Base-by-base conservation (phyloP, 35 echinoderm and acorn worm species). In the Acanthaster planci region DNA sequence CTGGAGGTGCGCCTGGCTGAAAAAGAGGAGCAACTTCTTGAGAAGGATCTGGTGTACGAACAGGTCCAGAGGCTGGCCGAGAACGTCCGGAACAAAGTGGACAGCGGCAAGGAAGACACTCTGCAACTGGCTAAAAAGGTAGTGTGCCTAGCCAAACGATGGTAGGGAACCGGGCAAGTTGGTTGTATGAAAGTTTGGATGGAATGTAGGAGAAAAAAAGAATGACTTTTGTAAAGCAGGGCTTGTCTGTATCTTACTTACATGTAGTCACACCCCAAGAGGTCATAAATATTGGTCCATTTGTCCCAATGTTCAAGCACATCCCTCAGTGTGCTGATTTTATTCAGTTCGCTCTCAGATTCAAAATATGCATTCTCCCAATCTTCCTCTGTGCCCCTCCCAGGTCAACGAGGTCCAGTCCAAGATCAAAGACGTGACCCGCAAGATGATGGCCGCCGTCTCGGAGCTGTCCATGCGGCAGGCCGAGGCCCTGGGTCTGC, bases 91-190 rank as follows among this genome's bases (percentile, higher is more conserved):
- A 91, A 85, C 16, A 91, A 93, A 78, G 92, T 93, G 39, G 89
- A 92, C 39, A 78, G 86, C 80, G 96, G 96, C 38, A 99, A 99
- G 47, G 80, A 89, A 38, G 92, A 99, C 40, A 99, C 96, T 18
- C 53, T 99, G 39, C 60, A 93, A n/a, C 79, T 99, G 40, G 96
- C 96, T n/a, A 99, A 99, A 83, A 94, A 99, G 96, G 96, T 99
- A 85, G 52, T 18, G 18, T 72, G 14, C 4, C 42, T 47, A 47
- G 42, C 42, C 42, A 47, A 47, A 47, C 12, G 42, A 4, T 47
- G 12, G 42, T 47, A n/a, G n/a, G n/a, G n/a, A n/a, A n/a, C n/a
- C n/a, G n/a, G n/a, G n/a, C n/a, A n/a, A n/a, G n/a, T n/a, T n/a
- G n/a, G n/a, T n/a, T n/a, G n/a, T n/a, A n/a, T n/a, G n/a, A n/a